A percentile compares a stretch with the other conserved stretches of the same genome.
Evolutionary conservation across 2,113 vertebrate genomes (phyloP).

Genomic region (Gadus macrocephalus): DNA sequence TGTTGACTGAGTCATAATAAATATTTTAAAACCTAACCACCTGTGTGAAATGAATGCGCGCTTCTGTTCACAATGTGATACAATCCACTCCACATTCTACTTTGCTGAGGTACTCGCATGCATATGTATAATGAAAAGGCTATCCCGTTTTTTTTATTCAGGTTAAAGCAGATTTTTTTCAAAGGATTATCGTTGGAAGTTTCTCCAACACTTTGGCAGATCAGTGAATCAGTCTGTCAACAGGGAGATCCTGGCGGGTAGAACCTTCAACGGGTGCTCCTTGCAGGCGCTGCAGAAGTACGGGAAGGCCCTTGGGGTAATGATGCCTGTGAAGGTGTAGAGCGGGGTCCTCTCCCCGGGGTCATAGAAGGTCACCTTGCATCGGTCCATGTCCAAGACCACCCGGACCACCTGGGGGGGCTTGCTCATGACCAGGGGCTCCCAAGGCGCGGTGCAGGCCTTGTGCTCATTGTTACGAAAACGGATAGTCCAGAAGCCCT

Average conservation of each 20-base stretch:
- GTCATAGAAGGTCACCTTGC: slow-evolving; percentile 71
- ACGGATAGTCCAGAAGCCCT: slow-evolving; percentile 76
- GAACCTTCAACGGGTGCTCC: slow-evolving; percentile 68
- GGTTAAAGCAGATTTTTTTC: too few species aligned
- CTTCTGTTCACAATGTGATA: neutral
- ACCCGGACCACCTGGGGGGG: slow-evolving; percentile 62
- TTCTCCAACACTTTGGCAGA: neutral
- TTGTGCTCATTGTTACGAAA: slow-evolving; percentile 75
- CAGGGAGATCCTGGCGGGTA: slow-evolving; percentile 52
- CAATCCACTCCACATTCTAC: neutral
- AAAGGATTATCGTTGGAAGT: neutral
- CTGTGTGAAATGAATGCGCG: neutral
- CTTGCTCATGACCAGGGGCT: slow-evolving; percentile 62
- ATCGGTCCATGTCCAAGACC: slow-evolving; percentile 72
- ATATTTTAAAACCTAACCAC: slow-evolving; percentile 39
- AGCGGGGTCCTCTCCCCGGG: slow-evolving; percentile 63
- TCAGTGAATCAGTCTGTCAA: slow-evolving; percentile 46
- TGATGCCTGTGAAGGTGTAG: slow-evolving; percentile 65
- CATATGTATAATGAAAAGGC: too few species aligned
- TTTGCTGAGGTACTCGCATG: too few species aligned
- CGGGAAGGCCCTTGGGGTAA: slow-evolving; percentile 59
- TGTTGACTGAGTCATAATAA: slow-evolving; percentile 50
- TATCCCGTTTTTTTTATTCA: too few species aligned
- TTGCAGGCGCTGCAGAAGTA: slow-evolving; percentile 77
- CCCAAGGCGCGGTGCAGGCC: slow-evolving; percentile 75